Conservation (phyloP, 2,888 invertebrate species). For the Sarcophaga subvicina region DNA sequence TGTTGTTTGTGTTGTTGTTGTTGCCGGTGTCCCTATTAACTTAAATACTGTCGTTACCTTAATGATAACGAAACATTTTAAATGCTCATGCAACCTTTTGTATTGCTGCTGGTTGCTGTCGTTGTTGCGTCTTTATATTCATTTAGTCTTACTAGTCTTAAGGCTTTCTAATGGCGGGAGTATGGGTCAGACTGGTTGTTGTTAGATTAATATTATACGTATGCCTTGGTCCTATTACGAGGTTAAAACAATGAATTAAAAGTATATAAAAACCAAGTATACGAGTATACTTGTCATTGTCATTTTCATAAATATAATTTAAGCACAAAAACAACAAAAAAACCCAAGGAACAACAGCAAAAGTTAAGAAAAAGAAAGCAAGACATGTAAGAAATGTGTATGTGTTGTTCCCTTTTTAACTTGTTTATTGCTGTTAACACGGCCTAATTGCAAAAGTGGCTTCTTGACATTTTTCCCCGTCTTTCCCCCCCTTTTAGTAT, state of each 20-base stretch:
- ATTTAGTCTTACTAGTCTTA: neutral
- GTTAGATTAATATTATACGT: neutral
- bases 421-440: constrained; percentile 60
- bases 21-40: constrained; percentile 76
- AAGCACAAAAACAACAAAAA: constrained; percentile 1
- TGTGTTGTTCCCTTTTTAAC: constrained; percentile 1
- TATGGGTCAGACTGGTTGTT: neutral
- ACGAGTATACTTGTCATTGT: constrained; percentile 48
- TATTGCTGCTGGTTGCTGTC: neutral
- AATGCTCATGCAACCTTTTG: constrained; percentile 70
- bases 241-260: constrained; percentile 69
- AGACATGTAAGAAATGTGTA: neutral
- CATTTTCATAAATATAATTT: constrained; percentile 65
- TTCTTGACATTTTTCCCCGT: constrained; percentile 55
- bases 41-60: constrained; percentile 79
- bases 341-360: neutral
- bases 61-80: constrained; percentile 72
- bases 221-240: constrained; percentile 53
- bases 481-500: constrained; percentile 56
- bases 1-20: constrained; percentile 26
- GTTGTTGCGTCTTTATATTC: neutral
- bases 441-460: constrained; percentile 70
- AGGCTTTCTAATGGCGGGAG: neutral
- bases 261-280: constrained; percentile 22
- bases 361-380: neutral